Conservation (phyloP, 2,113 vertebrate species). For the Alligator mississippiensis region DNA sequence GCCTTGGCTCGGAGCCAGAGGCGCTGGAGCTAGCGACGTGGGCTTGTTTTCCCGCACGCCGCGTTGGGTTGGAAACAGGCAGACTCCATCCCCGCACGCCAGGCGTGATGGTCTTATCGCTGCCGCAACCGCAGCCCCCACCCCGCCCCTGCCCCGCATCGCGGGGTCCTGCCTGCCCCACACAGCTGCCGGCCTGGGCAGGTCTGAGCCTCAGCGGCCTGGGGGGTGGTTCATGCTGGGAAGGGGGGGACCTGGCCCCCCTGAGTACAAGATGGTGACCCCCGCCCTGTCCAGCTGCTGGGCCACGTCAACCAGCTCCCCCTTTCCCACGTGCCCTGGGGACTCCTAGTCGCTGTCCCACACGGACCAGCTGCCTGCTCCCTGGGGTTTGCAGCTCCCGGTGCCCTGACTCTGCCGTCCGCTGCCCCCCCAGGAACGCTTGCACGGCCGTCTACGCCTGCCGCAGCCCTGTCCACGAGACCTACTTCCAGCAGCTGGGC, state of each 20-base stretch:
- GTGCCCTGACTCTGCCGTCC: not conserved
- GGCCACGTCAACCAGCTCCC: too few species aligned
- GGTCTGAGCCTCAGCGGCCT: not conserved
- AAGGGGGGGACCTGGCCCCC: too few species aligned
- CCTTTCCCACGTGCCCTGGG: too few species aligned
- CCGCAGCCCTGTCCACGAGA: constrained; percentile 86
- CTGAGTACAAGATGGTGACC: too few species aligned
- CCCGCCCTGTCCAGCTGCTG: too few species aligned
- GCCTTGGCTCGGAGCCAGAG: constrained; percentile 32
- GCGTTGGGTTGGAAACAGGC: constrained; percentile 44
- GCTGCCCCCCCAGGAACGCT: constrained; percentile 80
- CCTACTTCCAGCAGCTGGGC: constrained; percentile 90
- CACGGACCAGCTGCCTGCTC: too few species aligned
- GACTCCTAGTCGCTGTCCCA: too few species aligned
- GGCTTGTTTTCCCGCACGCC: constrained; percentile 36
- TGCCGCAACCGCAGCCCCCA: not conserved
- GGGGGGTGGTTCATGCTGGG: too few species aligned
- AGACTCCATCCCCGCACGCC: not conserved
- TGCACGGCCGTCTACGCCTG: constrained; percentile 86
- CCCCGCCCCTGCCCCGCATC: not conserved
- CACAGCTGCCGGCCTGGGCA: not conserved
- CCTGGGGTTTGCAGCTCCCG: not conserved
- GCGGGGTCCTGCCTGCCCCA: too few species aligned
- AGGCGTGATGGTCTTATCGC: not conserved
- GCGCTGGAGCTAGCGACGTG: constrained; percentile 8